Base-by-base conservation (phyloP, 2,113 vertebrate species). In the Prionailurus bengalensis region DNA sequence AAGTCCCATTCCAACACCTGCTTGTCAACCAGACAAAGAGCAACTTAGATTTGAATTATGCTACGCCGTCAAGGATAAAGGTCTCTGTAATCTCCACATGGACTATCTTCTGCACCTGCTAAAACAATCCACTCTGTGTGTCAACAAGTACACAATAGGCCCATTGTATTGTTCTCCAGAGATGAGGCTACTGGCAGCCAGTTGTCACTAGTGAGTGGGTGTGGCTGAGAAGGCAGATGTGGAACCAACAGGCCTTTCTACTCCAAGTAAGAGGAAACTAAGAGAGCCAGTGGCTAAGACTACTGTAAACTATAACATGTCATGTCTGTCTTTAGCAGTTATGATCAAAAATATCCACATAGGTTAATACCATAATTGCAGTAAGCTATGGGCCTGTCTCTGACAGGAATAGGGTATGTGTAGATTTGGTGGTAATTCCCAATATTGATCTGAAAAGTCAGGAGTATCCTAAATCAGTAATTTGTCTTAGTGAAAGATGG, bases 41-140 rank as follows among this genome's bases (percentile, higher is more conserved):
- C 95, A 97, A 95, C 86, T 97, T 96, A 89, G 94, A 97, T 95
- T 74, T 96, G 92, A 96, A 97, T 96, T 98, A 94, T 5, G 1
- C 96, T 97, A 95, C 1, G 1, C 96, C 83, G 92, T 94, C 96
- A 96, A 90, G 92, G 97, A 98, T 95, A 98, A 98, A 98, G 68
- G 74, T 97, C 97, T 96, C 97, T 97, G 92, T 97, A 97, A 94
- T 97, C 90, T 92, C 94, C 90, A 94, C 88, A 96, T 48, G 94
- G 36, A 95, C 80, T 94, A 94, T 96, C 90, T 93, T 92, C 97
- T 98, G 98, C 98, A 98, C 97, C 98, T 98, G 98, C 98, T 98
- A 97, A 96, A 97, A 98, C 98, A 98, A 98, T 97, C 87, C 97
- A 97, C 61, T 98, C 96, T 97, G 95, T 98, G 95, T 96, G 93